Percentiles rank a stretch among this genome's conserved stretches.
phyloP scores from a whole-genome alignment of 2,888 invertebrate genomes.

The Odontothrips loti region DNA sequence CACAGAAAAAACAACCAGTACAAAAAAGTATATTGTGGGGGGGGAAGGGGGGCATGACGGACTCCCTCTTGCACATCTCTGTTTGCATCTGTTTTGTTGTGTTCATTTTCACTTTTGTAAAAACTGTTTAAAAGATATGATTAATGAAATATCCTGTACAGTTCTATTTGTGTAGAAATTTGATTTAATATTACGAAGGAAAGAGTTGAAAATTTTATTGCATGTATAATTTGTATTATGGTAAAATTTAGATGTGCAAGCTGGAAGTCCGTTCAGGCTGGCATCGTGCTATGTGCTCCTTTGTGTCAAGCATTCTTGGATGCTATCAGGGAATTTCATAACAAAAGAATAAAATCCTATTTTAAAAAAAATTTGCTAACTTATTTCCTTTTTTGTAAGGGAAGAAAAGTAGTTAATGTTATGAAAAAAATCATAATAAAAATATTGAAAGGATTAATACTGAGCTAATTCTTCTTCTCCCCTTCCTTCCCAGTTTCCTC shows the following conservation, averaged over 20 bases:
- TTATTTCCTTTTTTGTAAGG: conserved; percentile 27
- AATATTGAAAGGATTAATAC: not conserved
- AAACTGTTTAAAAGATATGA: not conserved
- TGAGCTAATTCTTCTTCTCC: not conserved
- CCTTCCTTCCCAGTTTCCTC: too few relatives aligned
- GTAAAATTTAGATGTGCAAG: conserved; percentile 8
- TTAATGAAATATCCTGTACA: conserved; percentile 21
- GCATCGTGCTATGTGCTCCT: not conserved
- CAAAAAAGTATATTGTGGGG: conserved; percentile 7
- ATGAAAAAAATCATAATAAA: conserved; percentile 25
- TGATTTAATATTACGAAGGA: not conserved
- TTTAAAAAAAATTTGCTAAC: conserved; percentile 25
- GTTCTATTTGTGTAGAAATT: conserved; percentile 18
- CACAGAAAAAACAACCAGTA: conserved; percentile 22
- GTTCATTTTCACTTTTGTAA: conserved; percentile 25
- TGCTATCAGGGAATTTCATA: conserved; percentile 23
- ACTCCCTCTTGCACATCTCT: conserved; percentile 24
- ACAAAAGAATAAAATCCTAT: conserved; percentile 27
- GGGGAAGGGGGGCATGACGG: not conserved
- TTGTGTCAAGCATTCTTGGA: conserved; percentile 23
- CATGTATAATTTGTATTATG: conserved; percentile 25
- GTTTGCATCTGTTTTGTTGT: conserved; percentile 6
- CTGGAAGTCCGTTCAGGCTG: not conserved
- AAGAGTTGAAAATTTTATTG: conserved; percentile 20
- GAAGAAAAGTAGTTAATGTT: conserved; percentile 24